Base-by-base conservation (phyloP, 2,797 vertebrate species). In the Rhynchotus rufescens region DNA sequence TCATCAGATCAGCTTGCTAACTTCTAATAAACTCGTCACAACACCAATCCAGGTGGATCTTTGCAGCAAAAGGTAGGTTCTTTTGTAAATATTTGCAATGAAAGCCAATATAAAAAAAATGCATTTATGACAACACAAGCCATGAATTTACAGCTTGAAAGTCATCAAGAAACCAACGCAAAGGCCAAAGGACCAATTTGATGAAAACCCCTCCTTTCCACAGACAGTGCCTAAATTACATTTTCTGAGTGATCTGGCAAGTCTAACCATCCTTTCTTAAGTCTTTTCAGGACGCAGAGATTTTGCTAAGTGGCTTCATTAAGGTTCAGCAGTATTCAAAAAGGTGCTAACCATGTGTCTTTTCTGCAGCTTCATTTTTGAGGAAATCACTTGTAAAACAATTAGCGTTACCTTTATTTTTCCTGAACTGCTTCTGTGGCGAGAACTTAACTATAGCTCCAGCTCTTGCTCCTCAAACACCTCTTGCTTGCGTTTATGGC, bases 321-420 rank as follows among this genome's bases (percentile, higher is more conserved):
- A 54, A 61, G 66, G 40, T 28, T 34, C 65, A 36, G 21, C 4
- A 73, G 2, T 51, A 74, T 49, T 71, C 30, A 68, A 10, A 82
- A 57, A 25, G 32, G 30, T 71, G 74, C 2, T 42, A 73, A 82
- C 44, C 22, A 60, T n/a, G 38, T 78, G 73, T 90, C 69, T 45
- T 76, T 78, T 80, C 80, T 57, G 45, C 26, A 54, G 77, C 15
- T 21, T n/a, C 36, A 30, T 74, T 82, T 75, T 80, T 5, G 51
- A 57, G 52, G 26, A 80, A 96, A 91, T 78, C 83, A 89, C 66
- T 72, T 86, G 28, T 32, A 80, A 89, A 93, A 94, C 38, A 67
- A 81, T 91, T 84, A 66, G 6, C 36, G 49, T 76, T 84, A 49
- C 23, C 17, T 90, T 89, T 86, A 64, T 42, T 38, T 85, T 71